Evolutionary conservation across 2,797 vertebrate species (phyloP).

Genomic region (Tapirus indicus): DNA sequence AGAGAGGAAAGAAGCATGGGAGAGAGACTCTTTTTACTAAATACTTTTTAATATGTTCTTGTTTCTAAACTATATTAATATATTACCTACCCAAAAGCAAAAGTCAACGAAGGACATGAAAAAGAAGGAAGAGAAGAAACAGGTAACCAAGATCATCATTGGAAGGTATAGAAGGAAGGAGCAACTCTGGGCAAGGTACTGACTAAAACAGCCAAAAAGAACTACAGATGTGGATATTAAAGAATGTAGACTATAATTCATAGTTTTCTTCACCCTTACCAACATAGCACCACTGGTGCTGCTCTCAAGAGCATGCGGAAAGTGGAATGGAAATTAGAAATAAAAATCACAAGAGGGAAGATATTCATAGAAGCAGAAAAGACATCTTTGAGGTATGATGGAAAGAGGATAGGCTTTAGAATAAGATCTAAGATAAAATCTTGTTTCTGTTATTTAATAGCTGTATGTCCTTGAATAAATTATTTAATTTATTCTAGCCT

Average conservation of each 20-base stretch:
- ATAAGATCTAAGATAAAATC: background rate
- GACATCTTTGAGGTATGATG: background rate
- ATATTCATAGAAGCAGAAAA: background rate
- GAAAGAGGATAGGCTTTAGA: background rate
- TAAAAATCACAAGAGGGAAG: background rate
- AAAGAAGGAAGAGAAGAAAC: background rate
- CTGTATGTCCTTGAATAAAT: background rate
- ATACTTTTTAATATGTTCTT: background rate
- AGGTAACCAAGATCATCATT: background rate
- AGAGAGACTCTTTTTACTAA: background rate
- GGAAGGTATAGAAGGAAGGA: background rate
- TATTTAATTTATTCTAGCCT: background rate
- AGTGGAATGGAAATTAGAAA: conserved; percentile 11
- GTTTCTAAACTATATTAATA: background rate
- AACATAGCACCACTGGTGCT: background rate
- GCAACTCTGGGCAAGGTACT: background rate
- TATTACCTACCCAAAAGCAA: background rate
- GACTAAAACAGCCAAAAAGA: background rate
- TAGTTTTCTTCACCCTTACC: background rate
- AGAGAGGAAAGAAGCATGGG: background rate
- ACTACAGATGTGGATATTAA: background rate
- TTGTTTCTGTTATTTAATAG: background rate
- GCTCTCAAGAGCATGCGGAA: background rate
- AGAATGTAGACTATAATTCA: background rate
- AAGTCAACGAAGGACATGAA: background rate